Evolutionary conservation across 2,113 vertebrate species (phyloP).

Genomic region (Crocuta crocuta): DNA sequence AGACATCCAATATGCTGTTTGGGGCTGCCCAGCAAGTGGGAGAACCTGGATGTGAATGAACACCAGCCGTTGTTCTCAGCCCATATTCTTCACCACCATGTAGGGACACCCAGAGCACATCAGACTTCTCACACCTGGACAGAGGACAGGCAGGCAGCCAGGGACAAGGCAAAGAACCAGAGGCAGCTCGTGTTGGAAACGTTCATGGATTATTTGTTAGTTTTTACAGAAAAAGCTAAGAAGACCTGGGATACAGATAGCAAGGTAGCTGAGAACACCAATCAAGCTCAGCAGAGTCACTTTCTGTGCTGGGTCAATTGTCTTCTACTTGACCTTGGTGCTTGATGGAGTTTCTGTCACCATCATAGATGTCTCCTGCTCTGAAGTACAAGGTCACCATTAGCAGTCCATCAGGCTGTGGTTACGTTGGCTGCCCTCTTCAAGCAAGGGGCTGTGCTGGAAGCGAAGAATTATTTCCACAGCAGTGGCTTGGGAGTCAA

Average conservation of each 20-base stretch:
- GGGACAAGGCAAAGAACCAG: background rate
- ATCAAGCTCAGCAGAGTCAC: background rate
- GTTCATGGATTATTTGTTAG: background rate
- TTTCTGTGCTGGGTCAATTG: conserved; percentile 45
- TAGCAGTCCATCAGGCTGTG: background rate
- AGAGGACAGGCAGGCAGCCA: background rate
- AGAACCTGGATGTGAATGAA: background rate
- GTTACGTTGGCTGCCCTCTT: conserved; percentile 55
- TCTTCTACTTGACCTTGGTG: conserved; percentile 16
- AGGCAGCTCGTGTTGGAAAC: background rate
- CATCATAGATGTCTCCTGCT: background rate
- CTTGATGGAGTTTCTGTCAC: background rate
- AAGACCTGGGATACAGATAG: background rate
- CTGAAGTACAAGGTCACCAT: background rate
- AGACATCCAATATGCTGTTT: background rate
- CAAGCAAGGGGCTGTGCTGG: conserved; percentile 11
- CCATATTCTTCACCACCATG: background rate
- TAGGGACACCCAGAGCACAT: background rate
- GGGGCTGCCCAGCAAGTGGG: background rate
- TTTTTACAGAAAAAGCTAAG: conserved; percentile 3
- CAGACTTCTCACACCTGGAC: background rate
- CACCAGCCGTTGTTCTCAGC: background rate
- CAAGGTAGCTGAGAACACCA: background rate
- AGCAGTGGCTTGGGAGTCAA: background rate
- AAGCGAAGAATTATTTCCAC: conserved; percentile 64